phyloP scores from a whole-genome alignment of 1,140 invertebrate species.

The Lethrus apterus region DNA sequence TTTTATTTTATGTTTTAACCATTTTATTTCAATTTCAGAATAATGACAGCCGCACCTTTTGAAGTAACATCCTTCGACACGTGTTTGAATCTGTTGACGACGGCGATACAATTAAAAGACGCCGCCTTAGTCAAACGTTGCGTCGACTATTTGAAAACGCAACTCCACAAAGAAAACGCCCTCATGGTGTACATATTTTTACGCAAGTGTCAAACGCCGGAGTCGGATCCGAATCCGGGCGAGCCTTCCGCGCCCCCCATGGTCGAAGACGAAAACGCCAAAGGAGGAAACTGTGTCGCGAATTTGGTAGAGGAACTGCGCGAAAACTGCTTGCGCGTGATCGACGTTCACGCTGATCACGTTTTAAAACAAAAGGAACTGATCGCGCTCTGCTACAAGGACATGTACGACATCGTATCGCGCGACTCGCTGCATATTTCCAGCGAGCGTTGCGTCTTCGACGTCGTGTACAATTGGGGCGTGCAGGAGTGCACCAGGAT shows the following conservation, averaged over 20 bases:
- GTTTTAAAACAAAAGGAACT: constrained; percentile 33
- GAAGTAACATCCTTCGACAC: constrained; percentile 28
- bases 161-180: constrained; percentile 29
- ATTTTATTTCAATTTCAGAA: constrained; percentile 23
- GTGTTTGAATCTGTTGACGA: constrained; percentile 31
- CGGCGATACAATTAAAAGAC: constrained; percentile 33
- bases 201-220: constrained; percentile 14
- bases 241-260: constrained; percentile 38
- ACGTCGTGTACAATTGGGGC: constrained; percentile 32
- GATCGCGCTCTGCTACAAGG: constrained; percentile 30
- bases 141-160: constrained; percentile 31
- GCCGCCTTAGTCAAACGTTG: constrained; percentile 35
- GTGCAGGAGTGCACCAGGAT: constrained; percentile 26
- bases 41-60: constrained; percentile 33
- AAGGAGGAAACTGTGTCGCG: constrained; percentile 32
- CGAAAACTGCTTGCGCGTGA: constrained; percentile 34
- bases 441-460: constrained; percentile 33
- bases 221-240: constrained; percentile 25
- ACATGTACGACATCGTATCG: constrained; percentile 29
- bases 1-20: no score
- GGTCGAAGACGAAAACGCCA: constrained; percentile 30
- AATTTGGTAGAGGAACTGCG: constrained; percentile 30
- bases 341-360: constrained; percentile 35
- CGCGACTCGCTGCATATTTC: constrained; percentile 33
- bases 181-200: constrained; percentile 25